Conservation (phyloP, 2,888 invertebrate genomes). For the Abscondita cerata region DNA sequence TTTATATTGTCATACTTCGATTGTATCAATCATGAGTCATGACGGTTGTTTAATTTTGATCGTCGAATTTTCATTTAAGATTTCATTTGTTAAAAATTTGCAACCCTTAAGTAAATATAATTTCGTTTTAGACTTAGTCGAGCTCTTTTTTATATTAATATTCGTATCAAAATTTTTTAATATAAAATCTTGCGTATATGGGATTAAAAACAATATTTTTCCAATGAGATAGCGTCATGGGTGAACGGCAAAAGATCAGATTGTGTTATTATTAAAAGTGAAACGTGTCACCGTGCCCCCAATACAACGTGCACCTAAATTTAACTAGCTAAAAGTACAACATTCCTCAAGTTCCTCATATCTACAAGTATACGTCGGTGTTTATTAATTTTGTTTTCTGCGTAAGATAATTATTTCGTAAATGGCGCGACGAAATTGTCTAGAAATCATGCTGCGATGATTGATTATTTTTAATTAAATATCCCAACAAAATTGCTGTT, state of each 20-base stretch:
- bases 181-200: constrained; percentile 8
- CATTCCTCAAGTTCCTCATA: constrained; percentile 27
- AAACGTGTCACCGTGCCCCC: constrained; percentile 50
- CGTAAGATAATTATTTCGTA: neutral
- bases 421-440: no score
- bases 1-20: no score
- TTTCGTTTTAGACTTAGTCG: no score
- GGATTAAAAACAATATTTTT: constrained; percentile 17
- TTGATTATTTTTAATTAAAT: no score
- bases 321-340: constrained; percentile 44
- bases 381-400: constrained; percentile 14
- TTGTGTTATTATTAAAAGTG: constrained; percentile 44
- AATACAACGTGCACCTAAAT: constrained; percentile 48
- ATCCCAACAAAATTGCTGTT: no score
- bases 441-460: no score
- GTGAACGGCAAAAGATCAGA: constrained; percentile 32
- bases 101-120: no score
- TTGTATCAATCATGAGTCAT: no score
- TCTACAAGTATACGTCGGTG: constrained; percentile 14
- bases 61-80: no score
- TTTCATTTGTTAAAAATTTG: no score
- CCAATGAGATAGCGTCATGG: constrained; percentile 24
- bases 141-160: neutral
- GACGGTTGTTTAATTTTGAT: no score
- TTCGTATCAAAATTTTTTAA: constrained; percentile 1